Percentiles rank a stretch among this genome's conserved stretches.
Evolutionary conservation across 2,888 invertebrate species (phyloP).

Genomic region (Melangyna quadrimaculata): DNA sequence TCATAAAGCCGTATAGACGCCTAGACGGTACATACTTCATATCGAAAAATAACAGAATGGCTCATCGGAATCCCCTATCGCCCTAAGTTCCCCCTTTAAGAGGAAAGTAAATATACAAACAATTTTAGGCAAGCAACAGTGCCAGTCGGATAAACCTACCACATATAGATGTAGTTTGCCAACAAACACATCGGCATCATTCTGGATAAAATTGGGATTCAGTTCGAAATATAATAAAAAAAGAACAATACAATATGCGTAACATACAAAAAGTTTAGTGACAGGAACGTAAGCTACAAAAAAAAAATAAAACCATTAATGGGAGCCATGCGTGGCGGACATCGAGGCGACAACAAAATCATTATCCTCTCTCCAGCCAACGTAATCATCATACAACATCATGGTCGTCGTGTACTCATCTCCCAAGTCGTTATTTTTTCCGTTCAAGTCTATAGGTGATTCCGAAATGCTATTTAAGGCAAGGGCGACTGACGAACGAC

Average conservation of each 20-base stretch:
- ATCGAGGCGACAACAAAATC: slow-evolving; percentile 67
- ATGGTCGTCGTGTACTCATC: slow-evolving; percentile 26
- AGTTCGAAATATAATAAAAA: not conserved
- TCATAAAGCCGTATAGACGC: slow-evolving; percentile 11
- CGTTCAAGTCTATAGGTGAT: slow-evolving; percentile 39
- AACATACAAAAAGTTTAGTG: slow-evolving; percentile 1
- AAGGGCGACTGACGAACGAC: slow-evolving; percentile 22
- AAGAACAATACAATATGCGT: slow-evolving; percentile 19
- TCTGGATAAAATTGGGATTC: slow-evolving; percentile 50
- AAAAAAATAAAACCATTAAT: slow-evolving; percentile 56
- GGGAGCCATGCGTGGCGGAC: slow-evolving; percentile 71
- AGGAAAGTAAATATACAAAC: slow-evolving; percentile 4
- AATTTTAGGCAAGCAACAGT: slow-evolving; percentile 22
- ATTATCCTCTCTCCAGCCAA: slow-evolving; percentile 56
- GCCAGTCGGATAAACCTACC: not conserved
- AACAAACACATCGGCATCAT: not conserved
- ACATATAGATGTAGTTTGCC: not conserved
- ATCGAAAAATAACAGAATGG: not conserved
- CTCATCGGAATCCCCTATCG: not conserved
- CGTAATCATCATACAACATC: slow-evolving; percentile 51
- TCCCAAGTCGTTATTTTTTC: slow-evolving; percentile 17
- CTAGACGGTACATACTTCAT: not conserved
- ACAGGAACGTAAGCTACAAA: not conserved
- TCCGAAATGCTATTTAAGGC: slow-evolving; percentile 34
- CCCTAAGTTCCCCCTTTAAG: not conserved